A percentile compares a stretch with the other conserved stretches of the same genome.
Evolutionary conservation across 2,797 vertebrate species (phyloP).

Genomic region (Gephyroberyx darwinii): DNA sequence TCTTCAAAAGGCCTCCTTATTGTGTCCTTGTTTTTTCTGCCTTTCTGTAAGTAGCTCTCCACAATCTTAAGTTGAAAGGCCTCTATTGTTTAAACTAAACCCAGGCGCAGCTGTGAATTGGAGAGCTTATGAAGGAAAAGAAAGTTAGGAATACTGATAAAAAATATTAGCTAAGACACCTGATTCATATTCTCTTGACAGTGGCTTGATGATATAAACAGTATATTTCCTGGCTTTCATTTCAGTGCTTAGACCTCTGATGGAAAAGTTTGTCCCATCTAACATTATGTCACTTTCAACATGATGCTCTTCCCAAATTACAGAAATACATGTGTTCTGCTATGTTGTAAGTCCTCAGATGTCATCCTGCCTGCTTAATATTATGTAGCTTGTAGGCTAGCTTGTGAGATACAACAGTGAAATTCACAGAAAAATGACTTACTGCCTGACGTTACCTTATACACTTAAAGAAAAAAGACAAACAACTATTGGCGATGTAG

Average conservation of each 20-base stretch:
- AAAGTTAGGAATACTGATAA: slow-evolving; percentile 12
- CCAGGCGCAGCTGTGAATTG: slow-evolving; percentile 52
- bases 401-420: neutral
- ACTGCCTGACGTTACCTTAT: too few relatives aligned
- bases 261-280: neutral
- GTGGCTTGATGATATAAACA: neutral
- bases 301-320: neutral
- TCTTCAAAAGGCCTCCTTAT: slow-evolving; percentile 51
- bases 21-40: slow-evolving; percentile 50
- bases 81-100: slow-evolving; percentile 66
- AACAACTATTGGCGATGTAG: too few relatives aligned
- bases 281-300: neutral
- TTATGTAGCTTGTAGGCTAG: neutral
- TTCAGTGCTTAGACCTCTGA: neutral
- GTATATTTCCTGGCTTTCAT: neutral
- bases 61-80: slow-evolving; percentile 64
- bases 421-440: neutral
- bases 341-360: neutral
- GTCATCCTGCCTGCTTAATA: neutral
- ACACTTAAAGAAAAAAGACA: too few relatives aligned
- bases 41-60: slow-evolving; percentile 64
- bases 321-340: neutral
- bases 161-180: neutral
- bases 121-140: slow-evolving; percentile 50
- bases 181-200: neutral